These are phyloP conservation scores for Sinonovacula constricta DNA, from an alignment of 1,140 invertebrate species.

Conservation along the genomic window DNA sequence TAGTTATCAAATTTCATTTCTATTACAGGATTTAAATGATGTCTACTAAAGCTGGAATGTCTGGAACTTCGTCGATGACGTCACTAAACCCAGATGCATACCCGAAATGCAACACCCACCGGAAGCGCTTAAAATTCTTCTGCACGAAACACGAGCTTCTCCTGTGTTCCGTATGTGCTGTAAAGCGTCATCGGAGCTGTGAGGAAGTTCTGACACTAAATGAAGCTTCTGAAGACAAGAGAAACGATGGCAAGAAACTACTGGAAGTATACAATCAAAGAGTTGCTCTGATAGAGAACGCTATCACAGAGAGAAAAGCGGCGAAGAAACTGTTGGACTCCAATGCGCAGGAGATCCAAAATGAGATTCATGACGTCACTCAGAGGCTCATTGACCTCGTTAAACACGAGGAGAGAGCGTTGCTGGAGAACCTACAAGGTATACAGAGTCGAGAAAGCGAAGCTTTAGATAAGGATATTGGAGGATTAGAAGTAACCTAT, in stretches of 20 bases:
- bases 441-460: constrained; percentile 34
- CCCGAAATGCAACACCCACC: constrained; percentile 42
- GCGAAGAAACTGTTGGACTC: constrained; percentile 44
- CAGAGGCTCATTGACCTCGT: constrained; percentile 47
- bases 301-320: constrained; percentile 37
- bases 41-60: no score
- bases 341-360: constrained; percentile 45
- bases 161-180: constrained; percentile 49
- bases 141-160: constrained; percentile 42
- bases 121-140: constrained; percentile 49
- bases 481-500: constrained; percentile 19
- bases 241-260: constrained; percentile 35
- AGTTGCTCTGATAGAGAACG: constrained; percentile 33
- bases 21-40: no score
- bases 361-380: constrained; percentile 43
- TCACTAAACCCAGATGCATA: constrained; percentile 39
- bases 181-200: constrained; percentile 42
- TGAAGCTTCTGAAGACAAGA: constrained; percentile 45
- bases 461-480: constrained; percentile 35
- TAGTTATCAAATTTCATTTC: no score
- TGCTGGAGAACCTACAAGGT: constrained; percentile 24
- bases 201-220: constrained; percentile 38
- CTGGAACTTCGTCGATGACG: no score
- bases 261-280: constrained; percentile 27
- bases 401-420: constrained; percentile 32